A percentile compares a stretch with the other conserved stretches of the same genome.
Evolutionary conservation across 1,140 invertebrate genomes (phyloP).

Genomic region (Aphidius gifuensis): DNA sequence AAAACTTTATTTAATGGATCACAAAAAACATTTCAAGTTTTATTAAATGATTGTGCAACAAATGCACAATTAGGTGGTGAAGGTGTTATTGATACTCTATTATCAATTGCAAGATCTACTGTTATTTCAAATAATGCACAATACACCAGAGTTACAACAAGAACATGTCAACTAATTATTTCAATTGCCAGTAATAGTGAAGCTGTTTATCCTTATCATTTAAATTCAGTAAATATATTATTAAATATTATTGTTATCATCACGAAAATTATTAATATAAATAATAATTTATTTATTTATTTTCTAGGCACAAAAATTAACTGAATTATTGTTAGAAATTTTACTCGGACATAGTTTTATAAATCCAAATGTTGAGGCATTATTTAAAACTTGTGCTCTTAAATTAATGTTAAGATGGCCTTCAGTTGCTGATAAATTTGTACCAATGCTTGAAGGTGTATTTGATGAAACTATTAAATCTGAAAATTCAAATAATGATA

Average conservation of each 20-base stretch:
- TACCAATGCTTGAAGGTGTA: slow-evolving; percentile 39
- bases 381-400: slow-evolving; percentile 50
- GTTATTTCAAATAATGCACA: slow-evolving; percentile 53
- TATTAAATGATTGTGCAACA: slow-evolving; percentile 49
- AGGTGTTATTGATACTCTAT: slow-evolving; percentile 51
- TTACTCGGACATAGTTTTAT: slow-evolving; percentile 49
- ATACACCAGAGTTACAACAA: slow-evolving; percentile 48
- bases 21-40: slow-evolving; percentile 53
- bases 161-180: slow-evolving; percentile 52
- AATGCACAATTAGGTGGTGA: slow-evolving; percentile 46
- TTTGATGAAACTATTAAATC: slow-evolving; percentile 37
- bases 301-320: slow-evolving; percentile 50
- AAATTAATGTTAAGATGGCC: slow-evolving; percentile 54
- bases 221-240: slow-evolving; percentile 39
- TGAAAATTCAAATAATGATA: slow-evolving; percentile 36
- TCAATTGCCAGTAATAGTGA: slow-evolving; percentile 48
- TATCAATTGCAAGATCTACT: slow-evolving; percentile 48
- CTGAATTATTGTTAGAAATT: slow-evolving; percentile 48
- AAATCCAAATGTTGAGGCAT: slow-evolving; percentile 46
- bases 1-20: slow-evolving; percentile 53
- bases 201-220: slow-evolving; percentile 50
- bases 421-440: slow-evolving; percentile 47
- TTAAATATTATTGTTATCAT: not conserved
- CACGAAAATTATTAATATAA: slow-evolving; percentile 1
- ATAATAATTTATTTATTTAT: slow-evolving; percentile 5